phyloP scores from a whole-genome alignment of 2,888 invertebrate genomes.

The Anoplius nigerrimus region DNA sequence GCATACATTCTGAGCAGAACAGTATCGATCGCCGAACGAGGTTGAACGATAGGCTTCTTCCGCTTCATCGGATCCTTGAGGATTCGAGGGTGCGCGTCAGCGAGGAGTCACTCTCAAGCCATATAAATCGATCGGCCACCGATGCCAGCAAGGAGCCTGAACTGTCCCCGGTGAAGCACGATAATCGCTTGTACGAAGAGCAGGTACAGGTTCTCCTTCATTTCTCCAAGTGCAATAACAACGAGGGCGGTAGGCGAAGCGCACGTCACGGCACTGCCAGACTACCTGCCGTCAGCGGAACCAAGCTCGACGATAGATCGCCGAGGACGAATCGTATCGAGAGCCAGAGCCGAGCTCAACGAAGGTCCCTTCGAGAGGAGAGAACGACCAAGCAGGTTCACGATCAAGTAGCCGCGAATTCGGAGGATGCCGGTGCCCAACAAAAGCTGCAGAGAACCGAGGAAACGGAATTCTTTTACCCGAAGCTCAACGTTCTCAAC shows the following conservation, averaged over 20 bases:
- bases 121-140: conserved; percentile 23
- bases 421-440: too few relatives aligned
- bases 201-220: neutral
- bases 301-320: too few relatives aligned
- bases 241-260: neutral
- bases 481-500: conserved; percentile 24
- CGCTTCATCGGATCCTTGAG: conserved; percentile 66
- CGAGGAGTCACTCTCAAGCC: conserved; percentile 62
- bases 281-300: neutral
- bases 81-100: conserved; percentile 67
- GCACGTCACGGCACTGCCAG: conserved; percentile 1
- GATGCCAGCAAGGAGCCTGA: neutral
- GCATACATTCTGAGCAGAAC: conserved; percentile 54
- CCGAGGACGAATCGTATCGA: too few relatives aligned
- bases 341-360: conserved; percentile 5
- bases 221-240: neutral
- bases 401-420: too few relatives aligned
- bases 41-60: conserved; percentile 63
- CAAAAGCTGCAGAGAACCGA: conserved; percentile 15
- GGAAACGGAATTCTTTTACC: conserved; percentile 18
- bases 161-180: conserved; percentile 16
- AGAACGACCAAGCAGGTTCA: too few relatives aligned
- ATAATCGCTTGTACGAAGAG: neutral
- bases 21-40: conserved; percentile 65
- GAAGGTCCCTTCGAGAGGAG: conserved; percentile 1